Conservation (phyloP, 53 echinoderm and acorn worm species). For the Antedon mediterranea region DNA sequence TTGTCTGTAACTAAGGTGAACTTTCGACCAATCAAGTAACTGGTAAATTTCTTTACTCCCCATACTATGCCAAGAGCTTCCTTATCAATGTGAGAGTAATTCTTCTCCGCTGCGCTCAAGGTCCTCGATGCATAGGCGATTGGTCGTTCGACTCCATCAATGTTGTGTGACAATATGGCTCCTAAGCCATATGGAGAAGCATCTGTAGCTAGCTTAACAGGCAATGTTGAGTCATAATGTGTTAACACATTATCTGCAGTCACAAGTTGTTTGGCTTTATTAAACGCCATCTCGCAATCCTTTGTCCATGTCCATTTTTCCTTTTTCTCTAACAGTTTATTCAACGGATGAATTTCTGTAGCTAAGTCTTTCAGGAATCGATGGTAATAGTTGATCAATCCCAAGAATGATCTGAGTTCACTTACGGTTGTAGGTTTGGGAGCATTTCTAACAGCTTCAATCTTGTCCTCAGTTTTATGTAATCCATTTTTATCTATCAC, state of each 20-base stretch:
- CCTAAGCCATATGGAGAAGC: neutral
- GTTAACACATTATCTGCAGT: neutral
- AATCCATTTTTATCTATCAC: neutral
- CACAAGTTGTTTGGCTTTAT: neutral
- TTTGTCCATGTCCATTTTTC: neutral
- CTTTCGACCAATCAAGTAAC: neutral
- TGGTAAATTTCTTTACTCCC: neutral
- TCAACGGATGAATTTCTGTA: neutral
- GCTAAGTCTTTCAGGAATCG: neutral
- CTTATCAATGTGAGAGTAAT: neutral
- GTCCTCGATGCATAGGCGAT: neutral
- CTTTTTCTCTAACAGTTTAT: neutral
- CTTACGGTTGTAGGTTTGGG: conserved; percentile 5
- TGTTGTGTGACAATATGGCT: neutral
- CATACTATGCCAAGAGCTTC: neutral
- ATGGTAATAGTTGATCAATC: neutral
- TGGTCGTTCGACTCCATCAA: neutral
- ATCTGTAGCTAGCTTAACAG: neutral
- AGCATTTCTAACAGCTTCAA: conserved; percentile 4
- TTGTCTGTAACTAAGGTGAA: neutral
- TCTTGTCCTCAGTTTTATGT: conserved; percentile 11
- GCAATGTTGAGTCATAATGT: neutral
- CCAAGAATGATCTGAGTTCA: conserved; percentile 8
- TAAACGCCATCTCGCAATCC: neutral
- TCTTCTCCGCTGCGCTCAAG: neutral